Percentiles rank a stretch among this genome's conserved stretches.
phyloP scores from a whole-genome alignment of 2,113 vertebrate genomes.

The Charadrius vociferus region DNA sequence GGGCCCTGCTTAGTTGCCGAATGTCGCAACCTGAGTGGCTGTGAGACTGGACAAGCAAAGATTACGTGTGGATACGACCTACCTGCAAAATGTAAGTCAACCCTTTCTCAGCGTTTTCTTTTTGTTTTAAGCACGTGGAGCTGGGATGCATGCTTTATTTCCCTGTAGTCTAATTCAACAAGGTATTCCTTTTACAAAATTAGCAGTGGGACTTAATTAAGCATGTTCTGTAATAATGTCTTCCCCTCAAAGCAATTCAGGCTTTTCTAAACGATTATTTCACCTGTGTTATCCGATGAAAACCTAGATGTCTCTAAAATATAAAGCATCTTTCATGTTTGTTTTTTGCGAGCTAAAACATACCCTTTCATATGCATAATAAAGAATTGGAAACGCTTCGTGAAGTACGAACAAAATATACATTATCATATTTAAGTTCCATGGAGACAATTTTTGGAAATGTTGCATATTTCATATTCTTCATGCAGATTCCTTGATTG shows the following conservation, averaged over 20 bases:
- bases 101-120: neutral
- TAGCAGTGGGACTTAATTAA: constrained; percentile 56
- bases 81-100: constrained; percentile 93
- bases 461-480: constrained; percentile 67
- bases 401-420: constrained; percentile 59
- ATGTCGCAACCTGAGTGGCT: constrained; percentile 92
- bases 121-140: neutral
- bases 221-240: neutral
- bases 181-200: constrained; percentile 44
- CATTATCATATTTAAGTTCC: constrained; percentile 63
- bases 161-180: neutral
- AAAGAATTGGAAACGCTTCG: constrained; percentile 38
- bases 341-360: neutral
- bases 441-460: constrained; percentile 58
- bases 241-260: constrained; percentile 28
- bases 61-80: constrained; percentile 96
- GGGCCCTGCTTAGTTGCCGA: constrained; percentile 92
- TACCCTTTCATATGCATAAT: constrained; percentile 11
- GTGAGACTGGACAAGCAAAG: constrained; percentile 94
- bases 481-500: constrained; percentile 67
- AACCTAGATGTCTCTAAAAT: neutral
- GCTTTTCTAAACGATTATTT: constrained; percentile 17
- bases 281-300: neutral
- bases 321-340: neutral
- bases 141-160: neutral